These are phyloP conservation scores for Elgonia sp. DNA, from an alignment of 2,888 invertebrate species.

Conservation along the genomic window DNA sequence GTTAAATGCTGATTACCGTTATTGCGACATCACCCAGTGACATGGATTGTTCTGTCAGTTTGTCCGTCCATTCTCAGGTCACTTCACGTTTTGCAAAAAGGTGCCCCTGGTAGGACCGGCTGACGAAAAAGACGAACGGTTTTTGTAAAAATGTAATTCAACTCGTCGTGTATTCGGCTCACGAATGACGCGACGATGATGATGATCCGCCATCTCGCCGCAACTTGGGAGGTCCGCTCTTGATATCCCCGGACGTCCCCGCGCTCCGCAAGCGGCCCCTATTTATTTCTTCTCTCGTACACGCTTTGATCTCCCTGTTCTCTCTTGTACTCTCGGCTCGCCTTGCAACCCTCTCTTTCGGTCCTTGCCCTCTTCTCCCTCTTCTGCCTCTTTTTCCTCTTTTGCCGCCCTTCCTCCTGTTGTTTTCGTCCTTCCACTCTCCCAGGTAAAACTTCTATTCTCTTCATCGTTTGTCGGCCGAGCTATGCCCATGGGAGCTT, in stretches of 20 bases:
- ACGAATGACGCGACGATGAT: conserved; percentile 86
- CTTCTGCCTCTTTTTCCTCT: conserved; percentile 71
- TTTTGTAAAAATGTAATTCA: conserved; percentile 80
- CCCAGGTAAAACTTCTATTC: conserved; percentile 82
- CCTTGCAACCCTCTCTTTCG: conserved; percentile 76
- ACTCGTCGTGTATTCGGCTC: conserved; percentile 84
- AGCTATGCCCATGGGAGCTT: conserved; percentile 81
- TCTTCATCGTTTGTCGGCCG: conserved; percentile 78
- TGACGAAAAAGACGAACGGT: conserved; percentile 69
- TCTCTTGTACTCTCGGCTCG: conserved; percentile 70
- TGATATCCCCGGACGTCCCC: conserved; percentile 84
- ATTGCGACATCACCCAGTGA: too few relatives aligned
- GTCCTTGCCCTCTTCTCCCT: conserved; percentile 75
- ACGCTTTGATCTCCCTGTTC: conserved; percentile 80
- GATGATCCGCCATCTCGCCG: conserved; percentile 87
- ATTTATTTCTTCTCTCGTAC: conserved; percentile 84
- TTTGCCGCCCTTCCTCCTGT: conserved; percentile 61
- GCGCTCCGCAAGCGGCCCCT: conserved; percentile 81
- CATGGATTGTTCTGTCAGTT: too few relatives aligned
- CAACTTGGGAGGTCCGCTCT: conserved; percentile 87
- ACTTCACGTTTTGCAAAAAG: conserved; percentile 38
- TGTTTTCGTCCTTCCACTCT: conserved; percentile 72
- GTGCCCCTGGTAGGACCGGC: neutral
- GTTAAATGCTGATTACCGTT: too few relatives aligned
- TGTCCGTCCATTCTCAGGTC: too few relatives aligned